Evolutionary conservation across 1,140 invertebrate species (phyloP).

Genomic region (Sesamia nonagrioides): DNA sequence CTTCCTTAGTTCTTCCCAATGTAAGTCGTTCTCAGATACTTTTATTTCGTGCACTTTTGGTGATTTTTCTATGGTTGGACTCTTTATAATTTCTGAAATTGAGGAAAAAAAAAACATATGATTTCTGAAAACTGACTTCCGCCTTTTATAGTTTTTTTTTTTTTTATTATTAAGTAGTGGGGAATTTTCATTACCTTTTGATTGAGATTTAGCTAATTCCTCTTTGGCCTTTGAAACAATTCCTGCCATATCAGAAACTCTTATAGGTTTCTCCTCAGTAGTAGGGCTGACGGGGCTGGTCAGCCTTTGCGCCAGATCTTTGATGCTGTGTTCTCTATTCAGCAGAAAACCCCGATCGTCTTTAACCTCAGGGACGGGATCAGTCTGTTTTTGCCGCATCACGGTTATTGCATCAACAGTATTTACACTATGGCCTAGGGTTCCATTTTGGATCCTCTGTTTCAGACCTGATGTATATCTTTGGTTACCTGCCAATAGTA

Average conservation of each 20-base stretch:
- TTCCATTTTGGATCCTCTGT: conserved; percentile 88
- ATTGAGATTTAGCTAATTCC: conserved; percentile 94
- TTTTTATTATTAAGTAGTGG: too few species aligned
- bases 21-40: conserved; percentile 97
- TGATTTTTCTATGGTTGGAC: conserved; percentile 89
- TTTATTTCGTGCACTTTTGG: conserved; percentile 91
- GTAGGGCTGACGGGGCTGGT: conserved; percentile 87
- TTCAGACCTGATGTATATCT: conserved; percentile 88
- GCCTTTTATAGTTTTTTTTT: too few species aligned
- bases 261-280: conserved; percentile 85
- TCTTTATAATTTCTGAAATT: conserved; percentile 90
- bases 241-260: conserved; percentile 95
- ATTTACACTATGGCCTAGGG: conserved; percentile 79
- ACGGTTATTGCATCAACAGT: conserved; percentile 70
- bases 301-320: conserved; percentile 95
- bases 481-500: conserved; percentile 79
- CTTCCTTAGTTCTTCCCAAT: conserved; percentile 96
- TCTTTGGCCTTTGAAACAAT: conserved; percentile 98
- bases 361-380: conserved; percentile 85
- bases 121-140: too few species aligned
- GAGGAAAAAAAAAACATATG: not conserved
- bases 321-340: conserved; percentile 93
- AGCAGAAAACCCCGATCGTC: conserved; percentile 89
- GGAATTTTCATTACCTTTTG: conserved; percentile 83
- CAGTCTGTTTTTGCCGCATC: conserved; percentile 72